These are phyloP conservation scores for Cheilosia grossa DNA, from an alignment of 2,888 invertebrate species.

Conservation along the genomic window DNA sequence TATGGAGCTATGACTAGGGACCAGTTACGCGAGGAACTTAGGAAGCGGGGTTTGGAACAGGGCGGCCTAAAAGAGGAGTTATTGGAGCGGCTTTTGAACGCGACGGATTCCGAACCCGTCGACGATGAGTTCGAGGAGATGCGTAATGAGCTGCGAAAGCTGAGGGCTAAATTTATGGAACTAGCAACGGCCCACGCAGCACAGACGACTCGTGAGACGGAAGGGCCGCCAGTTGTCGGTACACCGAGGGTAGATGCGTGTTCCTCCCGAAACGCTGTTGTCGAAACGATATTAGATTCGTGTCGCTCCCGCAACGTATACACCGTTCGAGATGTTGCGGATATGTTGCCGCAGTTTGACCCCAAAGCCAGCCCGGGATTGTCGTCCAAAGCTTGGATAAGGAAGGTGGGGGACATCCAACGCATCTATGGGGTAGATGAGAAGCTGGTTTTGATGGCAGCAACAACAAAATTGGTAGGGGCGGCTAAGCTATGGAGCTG, in stretches of 20 bases:
- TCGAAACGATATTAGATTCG: no score
- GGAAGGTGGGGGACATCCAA: conserved; percentile 9
- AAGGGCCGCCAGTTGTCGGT: neutral
- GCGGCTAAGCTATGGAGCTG: conserved; percentile 4
- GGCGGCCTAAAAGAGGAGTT: neutral
- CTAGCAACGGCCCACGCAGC: no score
- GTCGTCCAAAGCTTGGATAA: conserved; percentile 6
- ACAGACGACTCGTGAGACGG: neutral
- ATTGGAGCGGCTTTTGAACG: neutral
- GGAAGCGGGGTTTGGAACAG: neutral
- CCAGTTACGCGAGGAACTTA: conserved; percentile 7
- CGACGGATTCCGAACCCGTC: neutral
- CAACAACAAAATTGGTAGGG: neutral
- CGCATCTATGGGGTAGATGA: conserved; percentile 19
- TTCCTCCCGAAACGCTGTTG: no score
- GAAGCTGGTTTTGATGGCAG: conserved; percentile 32
- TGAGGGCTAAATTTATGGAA: conserved; percentile 2
- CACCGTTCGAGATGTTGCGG: no score
- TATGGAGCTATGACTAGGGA: neutral
- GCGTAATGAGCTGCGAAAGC: conserved; percentile 3
- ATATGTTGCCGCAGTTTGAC: no score
- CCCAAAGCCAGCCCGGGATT: neutral
- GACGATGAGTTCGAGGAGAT: neutral
- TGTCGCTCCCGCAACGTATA: neutral
- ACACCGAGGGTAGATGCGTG: no score